Evolutionary conservation across 2,888 invertebrate genomes (phyloP), one percentile per base, ranked within the genome.

Genomic region (Fissipunctia ypsillon): DNA sequence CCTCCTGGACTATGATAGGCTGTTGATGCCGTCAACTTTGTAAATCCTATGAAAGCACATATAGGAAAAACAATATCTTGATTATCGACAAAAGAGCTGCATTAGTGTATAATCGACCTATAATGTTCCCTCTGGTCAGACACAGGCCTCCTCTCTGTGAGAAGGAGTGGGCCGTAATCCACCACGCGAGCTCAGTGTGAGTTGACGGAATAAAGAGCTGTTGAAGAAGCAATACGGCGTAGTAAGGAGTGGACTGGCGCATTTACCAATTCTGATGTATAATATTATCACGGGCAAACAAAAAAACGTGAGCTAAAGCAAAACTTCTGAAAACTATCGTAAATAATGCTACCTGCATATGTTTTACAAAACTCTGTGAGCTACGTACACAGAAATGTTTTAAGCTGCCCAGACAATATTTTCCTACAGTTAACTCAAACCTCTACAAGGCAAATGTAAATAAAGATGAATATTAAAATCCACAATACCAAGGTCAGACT

Each of bases 401-500:
- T 16, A 35, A 50, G 7, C 19, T 60, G 25, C 25, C 45, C 31
- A 14, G 3, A 22, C 22, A 76, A 76, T 76, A 78, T 76, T 76
- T 25, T 78, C n/a, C 14, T 70, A 76, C n/a, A 76, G 48, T 76
- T 73, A 79, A 78, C 54, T 79, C 28, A 68, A 71, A 70, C 67
- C 48, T 52, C 31, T 54, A 83, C 84, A 83, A 81, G 67, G 84
- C 31, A 56, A 83, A 83, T 41, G 57, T 68, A 83, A 81, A 83
- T 80, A 81, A 80, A 80, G 68, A 81, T 76, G 57, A 81, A 80
- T 75, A 75, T 81, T 81, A 76, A 81, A 81, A 81, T 75, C 80
- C 84, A 81, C 81, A 83, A 69, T 28, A 65, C 77, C 82, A 86
- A 86, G 85, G 85, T 84, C 85, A 79, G 70, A 52, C 71, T 76